Percentiles rank a stretch among this genome's conserved stretches.
These are phyloP conservation scores for Aphidius gifuensis DNA, from an alignment of 1,140 invertebrate species.

Conservation along the genomic window DNA sequence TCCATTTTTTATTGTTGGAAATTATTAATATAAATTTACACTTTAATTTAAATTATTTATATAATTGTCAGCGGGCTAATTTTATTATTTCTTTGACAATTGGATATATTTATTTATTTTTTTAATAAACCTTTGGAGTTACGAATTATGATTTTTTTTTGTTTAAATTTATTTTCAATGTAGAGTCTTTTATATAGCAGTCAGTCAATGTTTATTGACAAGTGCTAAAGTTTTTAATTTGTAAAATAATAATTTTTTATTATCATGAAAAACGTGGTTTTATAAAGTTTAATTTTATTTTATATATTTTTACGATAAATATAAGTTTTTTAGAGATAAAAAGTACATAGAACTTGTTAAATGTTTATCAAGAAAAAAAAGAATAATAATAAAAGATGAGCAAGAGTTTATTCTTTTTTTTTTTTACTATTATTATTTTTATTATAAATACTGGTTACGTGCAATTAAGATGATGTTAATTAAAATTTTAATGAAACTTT, in stretches of 20 bases:
- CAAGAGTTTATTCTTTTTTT: neutral
- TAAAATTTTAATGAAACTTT: constrained; percentile 37
- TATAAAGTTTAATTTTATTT: neutral
- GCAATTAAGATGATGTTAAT: constrained; percentile 42
- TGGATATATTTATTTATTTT: neutral
- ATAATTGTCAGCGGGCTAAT: neutral
- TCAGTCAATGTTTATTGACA: constrained; percentile 39
- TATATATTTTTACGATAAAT: neutral
- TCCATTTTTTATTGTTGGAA: no score
- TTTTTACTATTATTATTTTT: constrained; percentile 32
- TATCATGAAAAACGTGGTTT: constrained; percentile 24
- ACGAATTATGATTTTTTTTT: neutral
- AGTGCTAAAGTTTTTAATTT: neutral
- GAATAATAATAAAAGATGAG: neutral
- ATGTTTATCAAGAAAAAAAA: neutral
- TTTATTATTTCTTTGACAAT: neutral
- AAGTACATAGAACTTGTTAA: neutral
- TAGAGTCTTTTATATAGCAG: constrained; percentile 48
- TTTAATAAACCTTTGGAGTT: constrained; percentile 3
- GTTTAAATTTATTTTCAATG: constrained; percentile 17
- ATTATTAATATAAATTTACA: no score
- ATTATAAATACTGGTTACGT: constrained; percentile 43
- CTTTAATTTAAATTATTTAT: neutral
- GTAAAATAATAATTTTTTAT: constrained; percentile 26
- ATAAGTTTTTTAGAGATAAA: neutral